Evolutionary conservation across 1,140 invertebrate species (phyloP), one percentile per base, ranked within the genome.

Genomic region (Papilio polyxenes): DNA sequence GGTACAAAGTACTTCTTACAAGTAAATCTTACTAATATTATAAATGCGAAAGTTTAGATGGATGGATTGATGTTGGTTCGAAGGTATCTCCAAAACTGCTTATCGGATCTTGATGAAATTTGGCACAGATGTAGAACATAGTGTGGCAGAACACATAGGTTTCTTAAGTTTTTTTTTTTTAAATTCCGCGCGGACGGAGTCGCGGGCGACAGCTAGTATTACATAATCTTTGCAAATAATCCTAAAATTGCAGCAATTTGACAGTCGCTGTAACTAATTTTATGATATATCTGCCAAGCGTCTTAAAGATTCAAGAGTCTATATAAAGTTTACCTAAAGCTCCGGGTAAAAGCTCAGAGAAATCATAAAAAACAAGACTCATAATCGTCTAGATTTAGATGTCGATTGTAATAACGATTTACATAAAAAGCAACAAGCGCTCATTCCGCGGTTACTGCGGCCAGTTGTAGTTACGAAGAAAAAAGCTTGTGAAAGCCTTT

Each of bases 391-490:
- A 37, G 31, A 78, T 78, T 56, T 59, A 53, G 75, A 59, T 53
- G 76, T 56, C 51, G 53, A 72, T 72, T 37, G 76, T 53, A 56
- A 78, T 59, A 56, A 37, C 76, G 76, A 40, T 59, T 59, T 78
- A 59, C 51, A 78, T 78, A 78, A 78, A 62, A 78, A 78, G 53
- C 53, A 40, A 78, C 53, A 78, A 56, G 53, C 75, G 23, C 23
- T 56, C 53, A 53, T 78, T 78, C 53, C 76, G 76, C 76, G 76
- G 76, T 78, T 78, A 78, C 23, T 53, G 20, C 76, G 65, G 65
- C 15, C 65, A 37, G 65, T 72, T 72, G 40, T 72, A 11, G 31
- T 72, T 20, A 74, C 17, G 74, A 37, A 78, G 53, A 62, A 72
- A 37, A 72, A 72, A 77, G 75, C 20, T 53, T 44, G 76, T 59